Conservation (phyloP, 2,888 invertebrate genomes). For the Ormyrus rosae region DNA sequence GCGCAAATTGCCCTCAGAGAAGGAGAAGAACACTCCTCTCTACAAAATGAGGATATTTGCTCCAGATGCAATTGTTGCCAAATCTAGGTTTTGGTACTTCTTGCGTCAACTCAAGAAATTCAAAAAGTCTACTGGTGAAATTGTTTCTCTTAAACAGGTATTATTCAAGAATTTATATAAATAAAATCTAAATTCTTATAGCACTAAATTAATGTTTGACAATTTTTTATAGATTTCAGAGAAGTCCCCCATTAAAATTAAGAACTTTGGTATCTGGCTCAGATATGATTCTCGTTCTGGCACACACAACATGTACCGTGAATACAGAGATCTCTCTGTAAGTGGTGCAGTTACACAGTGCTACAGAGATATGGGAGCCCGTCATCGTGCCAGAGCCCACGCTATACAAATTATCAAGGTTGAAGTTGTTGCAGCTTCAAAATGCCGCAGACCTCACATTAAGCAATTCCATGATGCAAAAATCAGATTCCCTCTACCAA, state of each 20-base stretch:
- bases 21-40: slow-evolving; percentile 94
- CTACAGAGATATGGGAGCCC: slow-evolving; percentile 90
- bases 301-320: slow-evolving; percentile 99
- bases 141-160: slow-evolving; percentile 91
- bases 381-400: slow-evolving; percentile 96
- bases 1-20: slow-evolving; percentile 96
- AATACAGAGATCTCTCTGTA: slow-evolving; percentile 97
- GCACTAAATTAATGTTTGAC: too few species aligned
- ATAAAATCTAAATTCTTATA: background rate
- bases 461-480: slow-evolving; percentile 99
- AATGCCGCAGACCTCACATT: slow-evolving; percentile 94
- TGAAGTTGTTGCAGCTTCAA: slow-evolving; percentile 90
- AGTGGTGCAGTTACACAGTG: slow-evolving; percentile 98
- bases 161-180: background rate
- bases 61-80: slow-evolving; percentile 97
- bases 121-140: slow-evolving; percentile 99
- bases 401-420: slow-evolving; percentile 99
- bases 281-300: slow-evolving; percentile 99
- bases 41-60: slow-evolving; percentile 99
- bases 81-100: slow-evolving; percentile 99
- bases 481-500: slow-evolving; percentile 97
- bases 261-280: slow-evolving; percentile 99
- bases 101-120: slow-evolving; percentile 97
- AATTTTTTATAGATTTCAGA: slow-evolving; percentile 84
- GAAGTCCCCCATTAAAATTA: slow-evolving; percentile 94